These are phyloP conservation scores for Drosophila insularis DNA, from an alignment of 1,140 invertebrate species.

Conservation along the genomic window DNA sequence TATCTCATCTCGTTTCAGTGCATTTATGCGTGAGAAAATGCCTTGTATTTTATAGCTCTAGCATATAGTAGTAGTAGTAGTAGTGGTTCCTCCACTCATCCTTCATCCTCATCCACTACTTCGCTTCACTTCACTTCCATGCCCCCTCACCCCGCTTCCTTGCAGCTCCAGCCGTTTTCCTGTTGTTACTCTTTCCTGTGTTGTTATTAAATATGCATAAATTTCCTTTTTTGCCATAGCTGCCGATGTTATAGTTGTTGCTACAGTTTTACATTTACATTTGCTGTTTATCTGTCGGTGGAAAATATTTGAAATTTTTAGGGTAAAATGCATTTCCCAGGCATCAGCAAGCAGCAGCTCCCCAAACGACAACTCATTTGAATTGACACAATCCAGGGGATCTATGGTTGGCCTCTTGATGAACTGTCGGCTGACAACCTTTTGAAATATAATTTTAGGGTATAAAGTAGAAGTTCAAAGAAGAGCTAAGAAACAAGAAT, in stretches of 20 bases:
- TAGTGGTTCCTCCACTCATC: slow-evolving; percentile 1
- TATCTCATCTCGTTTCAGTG: slow-evolving; percentile 58
- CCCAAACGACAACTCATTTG: slow-evolving; percentile 2
- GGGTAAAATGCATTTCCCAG: slow-evolving; percentile 13
- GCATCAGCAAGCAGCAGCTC: slow-evolving; percentile 2
- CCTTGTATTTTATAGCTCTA: slow-evolving; percentile 59
- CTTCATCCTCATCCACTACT: slow-evolving; percentile 31
- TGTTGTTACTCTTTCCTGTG: slow-evolving; percentile 33
- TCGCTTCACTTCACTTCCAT: slow-evolving; percentile 15
- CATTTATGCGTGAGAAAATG: slow-evolving; percentile 78
- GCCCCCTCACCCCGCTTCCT: background rate
- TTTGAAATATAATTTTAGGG: background rate
- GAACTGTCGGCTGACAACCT: background rate
- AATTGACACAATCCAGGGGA: slow-evolving; percentile 5
- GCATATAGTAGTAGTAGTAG: slow-evolving; percentile 9
- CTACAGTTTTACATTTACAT: slow-evolving; percentile 70
- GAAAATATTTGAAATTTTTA: slow-evolving; percentile 73
- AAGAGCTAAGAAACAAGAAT: too few species aligned
- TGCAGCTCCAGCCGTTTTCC: background rate
- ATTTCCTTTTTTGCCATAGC: slow-evolving; percentile 67
- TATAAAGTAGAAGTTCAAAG: background rate
- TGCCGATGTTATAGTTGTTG: slow-evolving; percentile 25
- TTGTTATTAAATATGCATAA: slow-evolving; percentile 80
- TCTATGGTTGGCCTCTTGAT: background rate
- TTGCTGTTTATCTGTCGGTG: slow-evolving; percentile 76